A percentile compares a stretch with the other conserved stretches of the same genome.
These are phyloP conservation scores for Pemphigus obesinymphae DNA, from an alignment of 1,140 invertebrate species.

Conservation along the genomic window DNA sequence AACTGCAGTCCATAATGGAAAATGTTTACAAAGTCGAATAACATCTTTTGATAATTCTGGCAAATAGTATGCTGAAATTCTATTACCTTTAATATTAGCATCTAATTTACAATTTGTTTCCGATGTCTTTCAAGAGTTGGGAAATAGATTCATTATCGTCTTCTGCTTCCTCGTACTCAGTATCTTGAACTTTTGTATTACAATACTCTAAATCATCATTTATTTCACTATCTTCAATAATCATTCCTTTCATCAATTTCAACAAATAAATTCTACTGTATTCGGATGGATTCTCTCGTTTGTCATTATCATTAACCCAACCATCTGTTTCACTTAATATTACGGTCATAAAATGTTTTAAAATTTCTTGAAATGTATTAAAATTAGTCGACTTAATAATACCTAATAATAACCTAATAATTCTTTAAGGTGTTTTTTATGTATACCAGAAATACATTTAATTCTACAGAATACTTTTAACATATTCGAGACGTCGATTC, in stretches of 20 bases:
- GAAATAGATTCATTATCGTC: no score
- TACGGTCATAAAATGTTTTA: neutral
- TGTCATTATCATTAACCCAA: neutral
- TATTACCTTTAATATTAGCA: neutral
- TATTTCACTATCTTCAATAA: neutral
- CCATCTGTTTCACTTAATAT: no score
- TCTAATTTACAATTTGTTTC: neutral
- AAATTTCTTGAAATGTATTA: neutral
- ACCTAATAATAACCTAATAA: neutral
- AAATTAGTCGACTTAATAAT: neutral
- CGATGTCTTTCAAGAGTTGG: neutral
- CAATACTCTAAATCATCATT: neutral
- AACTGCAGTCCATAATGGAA: neutral
- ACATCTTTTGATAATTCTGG: slow-evolving; percentile 8
- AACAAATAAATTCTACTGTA: neutral
- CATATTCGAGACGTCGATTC: neutral
- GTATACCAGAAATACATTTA: neutral
- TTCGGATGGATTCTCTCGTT: neutral
- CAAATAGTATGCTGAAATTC: neutral
- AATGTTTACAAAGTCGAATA: neutral
- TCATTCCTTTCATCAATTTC: neutral
- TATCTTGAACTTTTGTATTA: neutral
- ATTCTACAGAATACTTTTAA: neutral
- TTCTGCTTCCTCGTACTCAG: neutral
- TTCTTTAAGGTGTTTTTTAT: neutral